Conservation (phyloP, 2,797 vertebrate species). For the Acropternis orthonyx region DNA sequence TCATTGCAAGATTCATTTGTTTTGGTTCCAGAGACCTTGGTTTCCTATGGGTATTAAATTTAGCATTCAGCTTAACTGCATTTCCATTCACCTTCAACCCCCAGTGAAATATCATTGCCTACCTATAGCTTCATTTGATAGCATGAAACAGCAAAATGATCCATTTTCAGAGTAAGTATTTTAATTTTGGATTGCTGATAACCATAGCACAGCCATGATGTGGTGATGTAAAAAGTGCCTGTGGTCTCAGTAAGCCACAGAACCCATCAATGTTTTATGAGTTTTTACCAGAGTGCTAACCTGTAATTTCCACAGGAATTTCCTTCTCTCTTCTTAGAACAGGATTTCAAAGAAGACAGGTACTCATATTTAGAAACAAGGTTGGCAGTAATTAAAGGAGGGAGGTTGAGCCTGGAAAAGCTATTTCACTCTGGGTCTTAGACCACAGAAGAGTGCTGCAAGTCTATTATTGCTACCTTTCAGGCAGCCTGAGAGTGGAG, state of each 20-base stretch:
- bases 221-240: neutral
- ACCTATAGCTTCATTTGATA: neutral
- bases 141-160: neutral
- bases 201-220: neutral
- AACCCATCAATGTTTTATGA: neutral
- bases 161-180: neutral
- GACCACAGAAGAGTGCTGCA: neutral
- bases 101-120: neutral
- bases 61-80: neutral
- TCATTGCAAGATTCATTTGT: neutral
- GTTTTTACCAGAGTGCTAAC: neutral
- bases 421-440: neutral
- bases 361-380: neutral
- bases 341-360: neutral
- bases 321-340: neutral
- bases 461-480: neutral
- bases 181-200: neutral
- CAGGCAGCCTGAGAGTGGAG: neutral
- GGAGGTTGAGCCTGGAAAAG: too few relatives aligned
- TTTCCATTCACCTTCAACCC: neutral
- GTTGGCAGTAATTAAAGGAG: neutral
- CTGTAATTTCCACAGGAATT: neutral
- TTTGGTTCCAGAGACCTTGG: neutral
- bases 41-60: neutral
- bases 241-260: neutral